phyloP scores from a whole-genome alignment of 2,113 vertebrate species.

The Podarcis raffonei region DNA sequence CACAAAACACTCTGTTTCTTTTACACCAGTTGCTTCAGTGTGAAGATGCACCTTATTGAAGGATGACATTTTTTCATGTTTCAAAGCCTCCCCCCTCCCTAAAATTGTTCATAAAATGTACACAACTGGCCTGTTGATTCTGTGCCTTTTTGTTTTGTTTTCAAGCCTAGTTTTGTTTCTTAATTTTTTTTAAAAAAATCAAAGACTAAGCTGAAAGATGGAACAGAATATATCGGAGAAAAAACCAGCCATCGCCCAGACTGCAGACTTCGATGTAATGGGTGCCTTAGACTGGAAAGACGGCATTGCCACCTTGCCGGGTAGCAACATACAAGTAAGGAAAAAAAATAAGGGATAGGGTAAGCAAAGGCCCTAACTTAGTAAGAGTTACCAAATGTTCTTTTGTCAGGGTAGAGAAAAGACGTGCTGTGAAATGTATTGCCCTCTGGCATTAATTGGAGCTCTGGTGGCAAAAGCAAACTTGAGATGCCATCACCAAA shows the following conservation, averaged over 20 bases:
- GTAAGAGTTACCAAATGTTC: background rate
- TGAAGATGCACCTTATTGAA: background rate
- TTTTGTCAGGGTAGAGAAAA: background rate
- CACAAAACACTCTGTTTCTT: background rate
- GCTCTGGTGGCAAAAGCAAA: background rate
- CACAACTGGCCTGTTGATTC: slow-evolving; percentile 34
- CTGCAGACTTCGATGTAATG: slow-evolving; percentile 76
- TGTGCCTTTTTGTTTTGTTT: slow-evolving; percentile 43
- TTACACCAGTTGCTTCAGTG: background rate
- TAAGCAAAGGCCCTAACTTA: background rate
- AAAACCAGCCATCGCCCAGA: slow-evolving; percentile 45
- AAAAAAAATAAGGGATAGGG: background rate
- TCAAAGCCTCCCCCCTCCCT: background rate
- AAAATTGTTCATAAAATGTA: background rate
- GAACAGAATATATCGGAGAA: slow-evolving; percentile 19
- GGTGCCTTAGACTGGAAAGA: slow-evolving; percentile 85
- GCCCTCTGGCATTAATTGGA: background rate
- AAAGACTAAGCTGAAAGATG: slow-evolving; percentile 48
- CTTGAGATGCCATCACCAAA: background rate
- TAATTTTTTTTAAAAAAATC: slow-evolving; percentile 34
- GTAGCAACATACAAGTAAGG: slow-evolving; percentile 82
- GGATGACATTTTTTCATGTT: background rate
- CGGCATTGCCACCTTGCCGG: slow-evolving; percentile 82
- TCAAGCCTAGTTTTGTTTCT: slow-evolving; percentile 43
- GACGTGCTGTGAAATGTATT: slow-evolving; percentile 1